These are phyloP conservation scores for Eurystomus gularis DNA, from an alignment of 2,113 vertebrate species.

Conservation along the genomic window DNA sequence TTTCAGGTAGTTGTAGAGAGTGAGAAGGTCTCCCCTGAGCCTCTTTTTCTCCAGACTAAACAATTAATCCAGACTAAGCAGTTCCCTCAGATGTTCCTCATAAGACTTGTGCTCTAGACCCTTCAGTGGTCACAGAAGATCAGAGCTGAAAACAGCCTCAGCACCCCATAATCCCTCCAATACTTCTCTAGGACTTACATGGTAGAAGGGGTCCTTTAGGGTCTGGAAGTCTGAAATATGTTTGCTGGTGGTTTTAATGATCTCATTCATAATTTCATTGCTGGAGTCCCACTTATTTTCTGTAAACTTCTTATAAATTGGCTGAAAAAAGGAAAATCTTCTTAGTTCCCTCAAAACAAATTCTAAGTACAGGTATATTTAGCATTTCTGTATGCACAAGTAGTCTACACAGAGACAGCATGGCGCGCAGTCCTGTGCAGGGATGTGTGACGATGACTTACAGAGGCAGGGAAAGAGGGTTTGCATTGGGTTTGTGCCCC, in stretches of 20 bases:
- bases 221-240: conserved; percentile 66
- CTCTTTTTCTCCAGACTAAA: too few species aligned
- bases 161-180: neutral
- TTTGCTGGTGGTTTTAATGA: conserved; percentile 65
- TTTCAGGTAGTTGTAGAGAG: too few species aligned
- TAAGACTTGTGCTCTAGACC: too few species aligned
- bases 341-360: neutral
- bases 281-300: conserved; percentile 77
- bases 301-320: conserved; percentile 75
- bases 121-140: neutral
- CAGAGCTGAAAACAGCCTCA: neutral
- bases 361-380: neutral
- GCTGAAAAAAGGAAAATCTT: conserved; percentile 61
- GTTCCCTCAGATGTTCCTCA: too few species aligned
- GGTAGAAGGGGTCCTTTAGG: conserved; percentile 72
- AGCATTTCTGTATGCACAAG: neutral
- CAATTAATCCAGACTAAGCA: too few species aligned
- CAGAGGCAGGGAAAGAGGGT: neutral
- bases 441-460: neutral
- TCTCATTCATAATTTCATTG: conserved; percentile 63
- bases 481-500: neutral
- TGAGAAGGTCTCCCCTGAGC: too few species aligned
- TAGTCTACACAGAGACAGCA: fast-evolving
- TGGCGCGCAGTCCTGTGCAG: neutral
- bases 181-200: conserved; percentile 63